Conservation (phyloP, 2,888 invertebrate species). For the Eurytoma adleriae region DNA sequence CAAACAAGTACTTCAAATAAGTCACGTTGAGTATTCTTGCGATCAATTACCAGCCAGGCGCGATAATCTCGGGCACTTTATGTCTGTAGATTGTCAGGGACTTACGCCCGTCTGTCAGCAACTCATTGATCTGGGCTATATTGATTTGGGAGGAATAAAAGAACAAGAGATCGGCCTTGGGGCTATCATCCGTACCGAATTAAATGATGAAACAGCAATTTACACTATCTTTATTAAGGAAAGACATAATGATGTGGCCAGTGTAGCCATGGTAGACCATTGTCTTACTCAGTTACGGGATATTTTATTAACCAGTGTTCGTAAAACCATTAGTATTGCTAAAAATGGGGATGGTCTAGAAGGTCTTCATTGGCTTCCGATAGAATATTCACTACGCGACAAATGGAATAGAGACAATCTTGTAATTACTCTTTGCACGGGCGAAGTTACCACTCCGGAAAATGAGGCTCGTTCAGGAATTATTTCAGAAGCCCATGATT, state of each 20-base stretch:
- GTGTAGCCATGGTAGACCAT: background rate
- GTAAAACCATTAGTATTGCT: background rate
- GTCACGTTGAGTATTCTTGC: background rate
- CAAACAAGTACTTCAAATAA: background rate
- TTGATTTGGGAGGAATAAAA: background rate
- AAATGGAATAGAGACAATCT: background rate
- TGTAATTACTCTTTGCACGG: slow-evolving; percentile 14
- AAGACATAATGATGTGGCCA: background rate
- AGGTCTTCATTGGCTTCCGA: background rate
- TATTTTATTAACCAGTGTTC: background rate
- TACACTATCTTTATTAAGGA: slow-evolving; percentile 29
- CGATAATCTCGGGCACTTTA: slow-evolving; percentile 31
- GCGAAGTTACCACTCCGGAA: background rate
- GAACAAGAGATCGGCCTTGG: background rate
- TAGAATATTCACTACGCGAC: background rate
- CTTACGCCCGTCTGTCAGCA: background rate
- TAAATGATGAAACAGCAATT: background rate
- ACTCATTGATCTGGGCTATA: background rate
- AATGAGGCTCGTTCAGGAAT: background rate
- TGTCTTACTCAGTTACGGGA: background rate
- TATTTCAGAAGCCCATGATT: slow-evolving; percentile 6
- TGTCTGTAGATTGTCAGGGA: background rate
- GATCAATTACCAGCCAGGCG: slow-evolving; percentile 9
- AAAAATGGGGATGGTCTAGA: slow-evolving; percentile 8
- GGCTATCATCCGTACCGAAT: background rate